Conservation (phyloP, 2,888 invertebrate species). For the Harpalus rufipes region DNA sequence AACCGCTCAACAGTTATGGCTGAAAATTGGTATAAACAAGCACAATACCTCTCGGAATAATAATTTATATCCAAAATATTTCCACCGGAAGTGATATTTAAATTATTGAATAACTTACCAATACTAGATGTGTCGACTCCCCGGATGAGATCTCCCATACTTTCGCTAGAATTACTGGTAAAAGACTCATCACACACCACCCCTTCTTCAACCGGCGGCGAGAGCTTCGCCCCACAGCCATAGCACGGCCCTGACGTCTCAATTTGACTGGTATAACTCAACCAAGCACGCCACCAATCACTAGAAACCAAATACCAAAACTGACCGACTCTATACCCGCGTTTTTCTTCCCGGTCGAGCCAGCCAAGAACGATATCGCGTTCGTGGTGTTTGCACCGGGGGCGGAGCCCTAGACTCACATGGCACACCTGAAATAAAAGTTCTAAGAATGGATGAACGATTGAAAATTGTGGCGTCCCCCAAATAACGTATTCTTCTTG, state of each 20-base stretch:
- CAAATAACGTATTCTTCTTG: constrained; percentile 93
- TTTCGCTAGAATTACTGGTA: constrained; percentile 80
- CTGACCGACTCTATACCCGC: constrained; percentile 89
- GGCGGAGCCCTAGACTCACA: constrained; percentile 90
- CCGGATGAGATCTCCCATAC: constrained; percentile 82
- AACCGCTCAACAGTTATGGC: no score
- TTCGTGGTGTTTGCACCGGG: constrained; percentile 90
- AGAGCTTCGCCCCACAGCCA: constrained; percentile 55
- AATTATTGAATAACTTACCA: constrained; percentile 68
- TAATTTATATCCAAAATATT: no score
- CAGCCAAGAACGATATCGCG: constrained; percentile 89
- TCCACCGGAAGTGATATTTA: no score
- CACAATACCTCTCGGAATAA: no score
- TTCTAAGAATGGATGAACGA: constrained; percentile 85
- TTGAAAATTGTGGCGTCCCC: constrained; percentile 84
- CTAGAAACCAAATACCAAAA: constrained; percentile 93
- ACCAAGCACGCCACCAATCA: constrained; percentile 93
- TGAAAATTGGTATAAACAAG: no score
- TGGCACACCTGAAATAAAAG: constrained; percentile 90
- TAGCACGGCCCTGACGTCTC: constrained; percentile 71
- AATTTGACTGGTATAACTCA: constrained; percentile 81
- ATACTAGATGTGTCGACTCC: constrained; percentile 74
- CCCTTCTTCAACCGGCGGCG: constrained; percentile 79
- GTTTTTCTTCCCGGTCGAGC: constrained; percentile 87
- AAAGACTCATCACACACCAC: constrained; percentile 86